Evolutionary conservation across 1,140 invertebrate species (phyloP).

Genomic region (Cataglyphis hispanica): DNA sequence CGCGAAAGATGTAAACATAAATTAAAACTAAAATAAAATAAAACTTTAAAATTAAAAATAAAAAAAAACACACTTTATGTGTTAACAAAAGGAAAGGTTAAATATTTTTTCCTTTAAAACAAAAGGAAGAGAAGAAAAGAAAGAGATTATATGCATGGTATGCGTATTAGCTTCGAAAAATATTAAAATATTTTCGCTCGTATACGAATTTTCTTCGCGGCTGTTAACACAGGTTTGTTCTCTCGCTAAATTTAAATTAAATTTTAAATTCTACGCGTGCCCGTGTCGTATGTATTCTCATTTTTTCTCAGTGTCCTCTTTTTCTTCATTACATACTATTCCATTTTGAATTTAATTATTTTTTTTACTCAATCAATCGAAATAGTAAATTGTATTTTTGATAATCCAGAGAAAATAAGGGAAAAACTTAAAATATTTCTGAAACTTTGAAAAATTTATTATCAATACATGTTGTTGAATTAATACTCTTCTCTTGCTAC

Average conservation of each 20-base stretch:
- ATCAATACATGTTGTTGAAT: not conserved
- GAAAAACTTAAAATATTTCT: not conserved
- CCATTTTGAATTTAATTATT: not conserved
- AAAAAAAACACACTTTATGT: not conserved
- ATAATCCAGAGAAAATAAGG: not conserved
- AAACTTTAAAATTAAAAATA: no score
- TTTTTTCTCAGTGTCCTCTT: not conserved
- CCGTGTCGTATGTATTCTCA: no score
- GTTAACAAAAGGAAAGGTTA: not conserved
- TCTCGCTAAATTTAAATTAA: not conserved
- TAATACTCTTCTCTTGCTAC: not conserved
- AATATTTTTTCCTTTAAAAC: not conserved
- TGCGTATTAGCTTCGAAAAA: not conserved
- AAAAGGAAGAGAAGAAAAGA: no score
- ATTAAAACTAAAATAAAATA: no score
- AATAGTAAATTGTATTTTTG: not conserved
- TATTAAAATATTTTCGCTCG: not conserved
- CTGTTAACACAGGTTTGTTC: not conserved
- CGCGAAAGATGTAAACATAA: not conserved
- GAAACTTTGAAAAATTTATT: conserved; percentile 4
- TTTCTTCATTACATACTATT: no score
- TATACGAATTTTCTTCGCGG: not conserved
- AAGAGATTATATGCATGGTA: not conserved
- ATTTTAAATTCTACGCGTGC: no score
- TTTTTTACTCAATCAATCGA: not conserved